A percentile compares a stretch with the other conserved stretches of the same genome.
Conservation (phyloP, 2,888 invertebrate genomes). For the Caprella mutica region DNA sequence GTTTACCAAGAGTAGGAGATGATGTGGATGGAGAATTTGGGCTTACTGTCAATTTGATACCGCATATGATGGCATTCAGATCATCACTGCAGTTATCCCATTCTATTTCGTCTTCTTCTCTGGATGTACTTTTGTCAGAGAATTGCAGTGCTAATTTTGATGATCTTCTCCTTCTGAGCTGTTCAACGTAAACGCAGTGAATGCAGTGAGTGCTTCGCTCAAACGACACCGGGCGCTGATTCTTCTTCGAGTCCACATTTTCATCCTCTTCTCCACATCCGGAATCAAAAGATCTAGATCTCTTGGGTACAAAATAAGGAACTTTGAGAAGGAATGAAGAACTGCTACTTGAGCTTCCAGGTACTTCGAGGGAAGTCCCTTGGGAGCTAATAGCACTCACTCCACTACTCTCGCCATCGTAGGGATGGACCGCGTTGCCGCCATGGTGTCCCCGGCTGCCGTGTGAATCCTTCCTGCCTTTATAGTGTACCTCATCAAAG, state of each 20-base stretch:
- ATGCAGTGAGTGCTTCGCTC: constrained; percentile 30
- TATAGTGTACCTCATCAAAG: constrained; percentile 77
- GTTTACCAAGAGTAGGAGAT: constrained; percentile 32
- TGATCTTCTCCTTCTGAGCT: constrained; percentile 24
- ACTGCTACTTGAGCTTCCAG: constrained; percentile 1
- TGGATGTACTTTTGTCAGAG: constrained; percentile 25
- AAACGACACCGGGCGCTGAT: constrained; percentile 16
- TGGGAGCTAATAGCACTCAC: constrained; percentile 1
- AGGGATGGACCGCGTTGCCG: constrained; percentile 50
- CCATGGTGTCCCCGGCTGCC: constrained; percentile 38
- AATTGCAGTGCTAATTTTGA: constrained; percentile 19
- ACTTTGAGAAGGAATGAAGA: constrained; percentile 34
- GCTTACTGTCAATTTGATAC: constrained; percentile 53
- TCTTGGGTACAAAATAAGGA: constrained; percentile 42
- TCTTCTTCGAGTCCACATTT: constrained; percentile 36
- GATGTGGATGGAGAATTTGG: constrained; percentile 44
- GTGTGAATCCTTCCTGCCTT: constrained; percentile 46
- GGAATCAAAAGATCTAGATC: constrained; percentile 71
- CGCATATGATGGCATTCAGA: constrained; percentile 39
- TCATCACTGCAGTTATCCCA: constrained; percentile 26
- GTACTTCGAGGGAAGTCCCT: constrained; percentile 2
- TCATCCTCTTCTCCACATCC: constrained; percentile 44
- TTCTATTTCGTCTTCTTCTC: constrained; percentile 31
- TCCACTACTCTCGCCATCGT: constrained; percentile 38
- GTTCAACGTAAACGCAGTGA: constrained; percentile 35